These are phyloP conservation scores for Ectemnius continuus DNA, from an alignment of 2,888 invertebrate genomes.

Conservation along the genomic window DNA sequence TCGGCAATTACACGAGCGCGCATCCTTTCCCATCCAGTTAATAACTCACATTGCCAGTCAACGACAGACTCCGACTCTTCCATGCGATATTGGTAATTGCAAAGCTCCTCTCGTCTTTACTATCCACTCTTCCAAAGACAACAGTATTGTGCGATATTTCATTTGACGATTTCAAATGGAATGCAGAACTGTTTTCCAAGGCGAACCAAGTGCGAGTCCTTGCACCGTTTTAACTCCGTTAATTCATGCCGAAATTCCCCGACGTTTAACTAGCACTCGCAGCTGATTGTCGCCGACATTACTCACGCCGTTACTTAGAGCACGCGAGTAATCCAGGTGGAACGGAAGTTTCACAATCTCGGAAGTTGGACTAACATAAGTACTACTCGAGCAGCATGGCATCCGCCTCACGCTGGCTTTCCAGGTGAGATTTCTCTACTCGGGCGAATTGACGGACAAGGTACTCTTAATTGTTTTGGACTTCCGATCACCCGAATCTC, in stretches of 20 bases:
- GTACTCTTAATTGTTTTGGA: constrained; percentile 1
- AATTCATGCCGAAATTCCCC: background rate
- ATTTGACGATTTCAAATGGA: too few relatives aligned
- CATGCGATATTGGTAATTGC: constrained; percentile 33
- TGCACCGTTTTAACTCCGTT: too few relatives aligned
- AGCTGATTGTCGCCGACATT: background rate
- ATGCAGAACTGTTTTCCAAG: too few relatives aligned
- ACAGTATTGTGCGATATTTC: too few relatives aligned
- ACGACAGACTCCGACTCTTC: constrained; percentile 10
- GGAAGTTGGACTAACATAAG: constrained; percentile 24
- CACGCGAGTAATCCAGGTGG: background rate
- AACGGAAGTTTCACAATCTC: constrained; percentile 22
- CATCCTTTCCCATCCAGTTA: constrained; percentile 52
- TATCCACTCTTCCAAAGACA: too few relatives aligned
- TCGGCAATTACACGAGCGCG: constrained; percentile 53
- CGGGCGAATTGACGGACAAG: constrained; percentile 19
- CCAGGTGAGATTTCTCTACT: constrained; percentile 2
- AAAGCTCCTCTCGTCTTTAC: too few relatives aligned
- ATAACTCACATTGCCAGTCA: constrained; percentile 53
- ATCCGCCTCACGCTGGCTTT: background rate
- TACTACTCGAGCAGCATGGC: constrained; percentile 2
- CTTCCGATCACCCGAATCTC: too few relatives aligned
- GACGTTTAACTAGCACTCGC: too few relatives aligned
- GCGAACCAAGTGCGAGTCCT: too few relatives aligned
- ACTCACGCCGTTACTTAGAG: background rate